phyloP scores from a whole-genome alignment of 2,113 vertebrate species.

The Cryptomyrus ogoouensis region DNA sequence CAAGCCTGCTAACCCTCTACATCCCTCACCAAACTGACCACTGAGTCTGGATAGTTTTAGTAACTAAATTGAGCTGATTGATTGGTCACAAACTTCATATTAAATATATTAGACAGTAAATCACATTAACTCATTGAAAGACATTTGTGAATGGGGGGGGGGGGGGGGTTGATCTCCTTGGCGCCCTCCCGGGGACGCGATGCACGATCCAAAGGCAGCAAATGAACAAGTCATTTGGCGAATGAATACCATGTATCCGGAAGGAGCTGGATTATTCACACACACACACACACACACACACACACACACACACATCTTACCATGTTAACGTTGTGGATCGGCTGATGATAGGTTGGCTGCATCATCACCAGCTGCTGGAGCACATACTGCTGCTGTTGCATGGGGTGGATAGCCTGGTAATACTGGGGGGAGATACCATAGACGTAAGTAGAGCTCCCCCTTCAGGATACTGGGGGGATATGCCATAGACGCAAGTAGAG shows the following conservation, averaged over 20 bases:
- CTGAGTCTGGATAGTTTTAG: not conserved
- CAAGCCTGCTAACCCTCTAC: not conserved
- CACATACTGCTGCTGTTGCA: not conserved
- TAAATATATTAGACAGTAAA: too few relatives aligned
- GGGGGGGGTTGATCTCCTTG: too few relatives aligned
- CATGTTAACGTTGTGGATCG: not conserved
- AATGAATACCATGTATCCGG: too few relatives aligned
- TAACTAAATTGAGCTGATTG: not conserved
- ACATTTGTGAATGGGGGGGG: too few relatives aligned
- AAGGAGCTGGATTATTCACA: not conserved
- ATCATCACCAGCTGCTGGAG: conserved; percentile 5
- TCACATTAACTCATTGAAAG: too few relatives aligned
- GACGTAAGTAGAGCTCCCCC: not conserved
- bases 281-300: too few relatives aligned
- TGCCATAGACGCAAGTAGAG: not conserved
- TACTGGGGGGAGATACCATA: not conserved
- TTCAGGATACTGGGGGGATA: not conserved
- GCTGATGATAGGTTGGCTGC: not conserved
- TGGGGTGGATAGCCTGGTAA: not conserved
- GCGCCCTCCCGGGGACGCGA: too few relatives aligned
- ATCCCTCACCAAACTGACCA: not conserved
- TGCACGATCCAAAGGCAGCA: too few relatives aligned
- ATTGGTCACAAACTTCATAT: not conserved
- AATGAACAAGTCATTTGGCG: too few relatives aligned
- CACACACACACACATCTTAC: not conserved